A percentile compares a stretch with the other conserved stretches of the same genome.
phyloP scores from a whole-genome alignment of 2,797 vertebrate species.

The Euphonia xanthogaster region DNA sequence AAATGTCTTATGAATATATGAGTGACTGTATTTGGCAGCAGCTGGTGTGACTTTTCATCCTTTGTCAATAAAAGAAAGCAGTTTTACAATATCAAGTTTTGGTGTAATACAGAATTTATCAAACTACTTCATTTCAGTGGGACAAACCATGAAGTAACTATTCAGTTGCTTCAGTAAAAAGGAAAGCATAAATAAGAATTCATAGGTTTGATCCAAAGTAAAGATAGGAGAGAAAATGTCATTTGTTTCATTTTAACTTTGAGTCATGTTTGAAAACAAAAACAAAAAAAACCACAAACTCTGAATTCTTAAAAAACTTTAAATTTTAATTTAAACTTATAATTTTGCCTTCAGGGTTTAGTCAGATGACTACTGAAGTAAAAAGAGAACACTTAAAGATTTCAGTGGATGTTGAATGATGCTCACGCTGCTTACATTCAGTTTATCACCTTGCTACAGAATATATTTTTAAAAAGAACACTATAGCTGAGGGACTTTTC shows the following conservation, averaged over 20 bases:
- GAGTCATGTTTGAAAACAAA: not conserved
- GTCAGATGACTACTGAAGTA: not conserved
- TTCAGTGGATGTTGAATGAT: not conserved
- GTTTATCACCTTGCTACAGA: not conserved
- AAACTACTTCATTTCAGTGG: not conserved
- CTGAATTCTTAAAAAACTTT: not conserved
- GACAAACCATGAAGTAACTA: not conserved
- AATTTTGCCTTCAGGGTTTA: not conserved
- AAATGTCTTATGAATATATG: slow-evolving; percentile 16
- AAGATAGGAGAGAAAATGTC: not conserved
- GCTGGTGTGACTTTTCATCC: not conserved
- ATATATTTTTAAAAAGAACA: not conserved
- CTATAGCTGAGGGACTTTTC: not conserved
- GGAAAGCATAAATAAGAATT: not conserved
- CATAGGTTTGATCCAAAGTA: not conserved
- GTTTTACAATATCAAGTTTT: not conserved
- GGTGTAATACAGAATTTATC: not conserved
- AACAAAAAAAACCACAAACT: accelerated
- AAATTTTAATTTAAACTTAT: not conserved
- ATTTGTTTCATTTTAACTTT: not conserved
- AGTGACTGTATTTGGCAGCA: slow-evolving; percentile 3
- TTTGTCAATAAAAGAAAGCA: not conserved
- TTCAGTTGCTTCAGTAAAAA: not conserved
- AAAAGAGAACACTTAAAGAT: not conserved
- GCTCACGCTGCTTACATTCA: not conserved